Evolutionary conservation across 1,140 invertebrate species (phyloP).

Genomic region (Spodoptera litura): DNA sequence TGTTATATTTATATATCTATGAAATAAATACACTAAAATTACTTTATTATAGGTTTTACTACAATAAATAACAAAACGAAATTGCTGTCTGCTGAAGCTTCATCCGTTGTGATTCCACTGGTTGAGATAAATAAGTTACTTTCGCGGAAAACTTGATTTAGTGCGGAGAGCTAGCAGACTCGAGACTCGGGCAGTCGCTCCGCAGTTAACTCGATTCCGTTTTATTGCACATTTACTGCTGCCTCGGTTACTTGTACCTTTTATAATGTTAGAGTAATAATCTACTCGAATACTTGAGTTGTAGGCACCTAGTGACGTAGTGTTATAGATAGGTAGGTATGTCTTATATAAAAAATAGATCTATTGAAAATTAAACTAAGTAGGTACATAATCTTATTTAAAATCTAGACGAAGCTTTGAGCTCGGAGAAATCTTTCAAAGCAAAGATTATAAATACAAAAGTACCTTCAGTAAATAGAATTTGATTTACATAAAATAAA

Average conservation of each 20-base stretch:
- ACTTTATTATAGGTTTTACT: too few relatives aligned
- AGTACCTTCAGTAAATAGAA: too few relatives aligned
- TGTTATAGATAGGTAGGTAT: background rate
- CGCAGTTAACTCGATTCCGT: conserved; percentile 45
- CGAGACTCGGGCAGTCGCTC: conserved; percentile 24
- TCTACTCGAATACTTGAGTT: background rate
- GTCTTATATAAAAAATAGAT: too few relatives aligned
- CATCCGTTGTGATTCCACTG: conserved; percentile 42
- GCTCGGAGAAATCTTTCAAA: too few relatives aligned
- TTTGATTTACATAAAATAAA: too few relatives aligned
- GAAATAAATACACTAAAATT: too few relatives aligned
- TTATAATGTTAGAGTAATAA: conserved; percentile 41
- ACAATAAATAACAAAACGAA: background rate
- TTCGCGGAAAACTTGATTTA: conserved; percentile 42
- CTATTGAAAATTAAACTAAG: too few relatives aligned
- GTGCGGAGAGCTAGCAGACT: conserved; percentile 16
- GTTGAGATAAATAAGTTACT: conserved; percentile 49
- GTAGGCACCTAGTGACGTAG: background rate
- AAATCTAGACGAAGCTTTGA: too few relatives aligned
- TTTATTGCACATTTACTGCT: conserved; percentile 38
- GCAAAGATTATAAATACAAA: too few relatives aligned
- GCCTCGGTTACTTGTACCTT: conserved; percentile 20
- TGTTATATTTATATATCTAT: too few relatives aligned
- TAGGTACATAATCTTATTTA: too few relatives aligned
- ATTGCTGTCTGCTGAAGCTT: conserved; percentile 11